Evolutionary conservation across 1,140 invertebrate species (phyloP).

Genomic region (Drosophila oshimai): DNA sequence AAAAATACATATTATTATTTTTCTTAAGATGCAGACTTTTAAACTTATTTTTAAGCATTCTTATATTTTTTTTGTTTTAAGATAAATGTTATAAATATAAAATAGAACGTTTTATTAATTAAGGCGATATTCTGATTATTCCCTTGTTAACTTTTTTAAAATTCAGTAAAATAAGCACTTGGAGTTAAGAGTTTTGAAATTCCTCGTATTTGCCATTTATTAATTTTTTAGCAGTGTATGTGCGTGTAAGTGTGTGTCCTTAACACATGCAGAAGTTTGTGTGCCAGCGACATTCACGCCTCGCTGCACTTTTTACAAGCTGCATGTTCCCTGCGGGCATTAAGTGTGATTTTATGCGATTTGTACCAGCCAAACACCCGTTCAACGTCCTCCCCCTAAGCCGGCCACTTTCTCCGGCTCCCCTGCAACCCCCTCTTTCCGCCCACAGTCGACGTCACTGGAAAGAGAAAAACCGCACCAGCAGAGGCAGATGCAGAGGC

Average conservation of each 20-base stretch:
- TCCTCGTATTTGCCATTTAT: no score
- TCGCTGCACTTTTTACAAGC: constrained; percentile 71
- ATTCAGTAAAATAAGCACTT: no score
- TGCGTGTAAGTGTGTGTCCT: constrained; percentile 16
- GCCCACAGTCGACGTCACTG: constrained; percentile 8
- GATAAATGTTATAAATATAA: no score
- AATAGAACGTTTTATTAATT: not conserved
- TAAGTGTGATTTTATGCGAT: constrained; percentile 80
- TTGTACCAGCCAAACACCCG: constrained; percentile 55
- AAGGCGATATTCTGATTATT: no score
- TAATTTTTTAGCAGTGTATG: not conserved
- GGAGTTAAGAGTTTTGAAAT: no score
- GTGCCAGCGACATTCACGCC: constrained; percentile 72
- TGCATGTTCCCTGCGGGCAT: constrained; percentile 75
- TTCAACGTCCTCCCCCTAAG: constrained; percentile 2
- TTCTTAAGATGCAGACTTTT: no score
- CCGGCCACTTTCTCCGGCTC: not conserved
- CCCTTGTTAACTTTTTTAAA: no score
- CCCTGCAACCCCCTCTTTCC: not conserved
- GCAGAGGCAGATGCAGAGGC: constrained; percentile 7
- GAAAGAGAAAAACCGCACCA: constrained; percentile 52
- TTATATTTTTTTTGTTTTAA: no score
- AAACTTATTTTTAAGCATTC: no score
- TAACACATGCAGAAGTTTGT: constrained; percentile 58
- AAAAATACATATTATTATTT: no score